Conservation (phyloP, 2,113 vertebrate genomes). For the Hypomesus transpacificus region DNA sequence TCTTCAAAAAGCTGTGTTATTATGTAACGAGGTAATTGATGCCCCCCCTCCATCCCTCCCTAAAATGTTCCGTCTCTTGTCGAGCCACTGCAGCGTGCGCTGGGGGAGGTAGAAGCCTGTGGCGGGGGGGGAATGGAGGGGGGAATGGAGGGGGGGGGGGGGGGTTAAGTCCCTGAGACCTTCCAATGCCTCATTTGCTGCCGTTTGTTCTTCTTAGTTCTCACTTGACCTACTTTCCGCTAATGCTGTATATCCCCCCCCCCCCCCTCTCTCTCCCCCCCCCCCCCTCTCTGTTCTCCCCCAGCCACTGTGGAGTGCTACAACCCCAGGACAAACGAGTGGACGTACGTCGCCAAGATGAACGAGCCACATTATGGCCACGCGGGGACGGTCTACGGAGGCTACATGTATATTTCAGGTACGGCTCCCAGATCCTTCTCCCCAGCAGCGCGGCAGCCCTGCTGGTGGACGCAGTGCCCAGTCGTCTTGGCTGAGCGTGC, state of each 20-base stretch:
- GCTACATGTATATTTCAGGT: constrained; percentile 99
- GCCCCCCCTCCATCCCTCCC: constrained; percentile 22
- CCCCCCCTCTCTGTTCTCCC: constrained; percentile 1
- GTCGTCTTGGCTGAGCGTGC: too few relatives aligned
- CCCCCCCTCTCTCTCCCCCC: constrained; percentile 1
- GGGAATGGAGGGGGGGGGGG: constrained; percentile 6
- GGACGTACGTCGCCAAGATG: constrained; percentile 99
- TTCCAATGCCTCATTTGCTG: constrained; percentile 65
- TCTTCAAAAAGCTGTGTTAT: background rate
- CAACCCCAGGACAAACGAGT: constrained; percentile 96
- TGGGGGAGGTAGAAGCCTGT: constrained; percentile 11
- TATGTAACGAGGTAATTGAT: background rate
- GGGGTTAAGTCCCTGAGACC: constrained; percentile 57
- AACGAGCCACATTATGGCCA: constrained; percentile 97
- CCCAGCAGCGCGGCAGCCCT: too few relatives aligned
- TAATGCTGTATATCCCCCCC: constrained; percentile 29
- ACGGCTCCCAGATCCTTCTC: constrained; percentile 17
- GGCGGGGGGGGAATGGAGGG: background rate
- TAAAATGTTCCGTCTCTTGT: constrained; percentile 36
- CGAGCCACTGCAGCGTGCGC: constrained; percentile 20
- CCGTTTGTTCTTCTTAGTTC: constrained; percentile 61
- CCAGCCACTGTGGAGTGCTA: constrained; percentile 97
- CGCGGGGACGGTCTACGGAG: constrained; percentile 94
- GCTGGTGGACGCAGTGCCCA: too few relatives aligned
- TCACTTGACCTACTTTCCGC: constrained; percentile 60